These are phyloP conservation scores for Hetaerina titia DNA, from an alignment of 2,888 invertebrate species.

Conservation along the genomic window DNA sequence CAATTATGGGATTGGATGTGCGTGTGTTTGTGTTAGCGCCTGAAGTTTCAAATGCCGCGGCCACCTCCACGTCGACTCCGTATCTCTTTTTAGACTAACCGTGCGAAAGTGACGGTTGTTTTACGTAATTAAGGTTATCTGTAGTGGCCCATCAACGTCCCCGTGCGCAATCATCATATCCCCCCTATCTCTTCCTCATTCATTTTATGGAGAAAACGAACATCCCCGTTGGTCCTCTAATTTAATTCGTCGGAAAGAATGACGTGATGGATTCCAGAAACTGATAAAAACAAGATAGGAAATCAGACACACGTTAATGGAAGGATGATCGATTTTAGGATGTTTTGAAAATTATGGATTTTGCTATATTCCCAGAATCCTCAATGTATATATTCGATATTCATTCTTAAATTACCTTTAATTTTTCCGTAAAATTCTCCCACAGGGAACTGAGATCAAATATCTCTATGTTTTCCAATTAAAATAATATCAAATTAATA, in stretches of 20 bases:
- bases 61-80: not conserved
- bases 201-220: not conserved
- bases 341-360: not conserved
- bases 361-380: not conserved
- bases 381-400: not conserved
- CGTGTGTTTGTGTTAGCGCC: not conserved
- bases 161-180: not conserved
- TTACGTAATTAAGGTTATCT: not conserved
- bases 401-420: too few relatives aligned
- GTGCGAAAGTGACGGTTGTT: not conserved
- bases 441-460: too few relatives aligned
- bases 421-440: too few relatives aligned
- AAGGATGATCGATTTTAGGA: not conserved
- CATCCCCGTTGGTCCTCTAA: not conserved
- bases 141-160: not conserved
- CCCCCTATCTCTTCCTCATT: not conserved
- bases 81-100: constrained; percentile 14
- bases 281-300: not conserved
- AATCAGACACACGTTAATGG: not conserved
- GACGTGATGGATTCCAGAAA: not conserved
- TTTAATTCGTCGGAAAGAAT: not conserved
- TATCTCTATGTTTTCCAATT: too few relatives aligned
- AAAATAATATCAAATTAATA: too few relatives aligned
- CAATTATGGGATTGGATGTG: not conserved
- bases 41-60: constrained; percentile 26